Evolutionary conservation across 2,797 vertebrate genomes (phyloP).

Genomic region (Oceanodroma leucorhoa): DNA sequence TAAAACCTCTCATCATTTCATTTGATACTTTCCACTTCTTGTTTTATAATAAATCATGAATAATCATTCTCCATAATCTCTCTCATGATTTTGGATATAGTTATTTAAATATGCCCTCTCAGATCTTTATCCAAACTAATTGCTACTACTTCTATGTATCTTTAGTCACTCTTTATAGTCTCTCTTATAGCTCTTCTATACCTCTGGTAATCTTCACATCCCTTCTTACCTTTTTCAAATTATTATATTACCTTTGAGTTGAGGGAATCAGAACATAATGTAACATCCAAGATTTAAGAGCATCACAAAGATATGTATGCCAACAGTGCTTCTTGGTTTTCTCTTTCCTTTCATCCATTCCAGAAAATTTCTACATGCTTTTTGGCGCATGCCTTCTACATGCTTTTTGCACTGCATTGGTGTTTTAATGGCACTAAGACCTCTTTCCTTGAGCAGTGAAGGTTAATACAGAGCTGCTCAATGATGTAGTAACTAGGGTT

Average conservation of each 20-base stretch:
- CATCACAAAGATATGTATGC: not conserved
- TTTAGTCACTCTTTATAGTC: not conserved
- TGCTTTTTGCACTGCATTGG: not conserved
- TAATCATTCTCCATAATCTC: not conserved
- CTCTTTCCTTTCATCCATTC: not conserved
- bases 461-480: not conserved
- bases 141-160: not conserved
- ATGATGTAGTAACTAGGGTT: not conserved
- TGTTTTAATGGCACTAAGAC: not conserved
- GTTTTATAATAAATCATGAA: not conserved
- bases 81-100: not conserved
- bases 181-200: not conserved
- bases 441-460: not conserved
- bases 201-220: not conserved
- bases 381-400: not conserved
- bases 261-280: not conserved
- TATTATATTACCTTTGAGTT: not conserved
- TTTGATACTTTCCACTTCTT: not conserved
- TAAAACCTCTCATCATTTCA: not conserved
- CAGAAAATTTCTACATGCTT: not conserved
- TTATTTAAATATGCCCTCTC: not conserved
- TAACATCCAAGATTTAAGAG: not conserved
- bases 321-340: rapidly evolving
- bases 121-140: not conserved
- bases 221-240: not conserved